Percentiles rank a stretch among this genome's conserved stretches.
These are phyloP conservation scores for Anabacerthia variegaticeps DNA, from an alignment of 2,797 vertebrate genomes.

Conservation along the genomic window DNA sequence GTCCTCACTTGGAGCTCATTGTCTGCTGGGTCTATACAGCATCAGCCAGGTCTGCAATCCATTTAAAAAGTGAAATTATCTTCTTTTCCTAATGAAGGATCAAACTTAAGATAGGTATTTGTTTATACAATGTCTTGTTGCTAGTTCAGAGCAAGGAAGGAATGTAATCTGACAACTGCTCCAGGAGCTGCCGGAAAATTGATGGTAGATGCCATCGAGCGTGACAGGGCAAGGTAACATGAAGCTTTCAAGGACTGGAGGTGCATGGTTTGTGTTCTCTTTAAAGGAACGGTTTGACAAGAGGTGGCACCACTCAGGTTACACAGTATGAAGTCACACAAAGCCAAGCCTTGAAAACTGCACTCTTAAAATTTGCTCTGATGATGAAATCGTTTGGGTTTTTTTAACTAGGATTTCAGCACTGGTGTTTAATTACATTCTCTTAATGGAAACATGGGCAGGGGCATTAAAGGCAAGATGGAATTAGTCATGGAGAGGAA, in stretches of 20 bases:
- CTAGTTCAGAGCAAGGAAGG: neutral
- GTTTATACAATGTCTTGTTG: neutral
- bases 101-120: neutral
- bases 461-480: neutral
- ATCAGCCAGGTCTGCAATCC: neutral
- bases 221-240: constrained; percentile 23
- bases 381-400: neutral
- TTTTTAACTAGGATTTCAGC: neutral
- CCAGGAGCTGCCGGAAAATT: neutral
- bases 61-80: neutral
- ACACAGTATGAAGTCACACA: neutral
- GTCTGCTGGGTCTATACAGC: neutral
- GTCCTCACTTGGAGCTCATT: neutral
- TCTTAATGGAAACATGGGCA: neutral
- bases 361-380: neutral
- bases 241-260: neutral
- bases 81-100: neutral
- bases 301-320: neutral
- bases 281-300: neutral
- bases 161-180: constrained; percentile 7
- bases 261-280: neutral
- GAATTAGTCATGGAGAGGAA: neutral
- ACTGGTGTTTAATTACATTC: neutral
- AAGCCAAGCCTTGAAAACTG: neutral
- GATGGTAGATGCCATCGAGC: neutral